A percentile compares a stretch with the other conserved stretches of the same genome.
Evolutionary conservation across 2,113 vertebrate species (phyloP).

Genomic region (Tiliqua scincoides): DNA sequence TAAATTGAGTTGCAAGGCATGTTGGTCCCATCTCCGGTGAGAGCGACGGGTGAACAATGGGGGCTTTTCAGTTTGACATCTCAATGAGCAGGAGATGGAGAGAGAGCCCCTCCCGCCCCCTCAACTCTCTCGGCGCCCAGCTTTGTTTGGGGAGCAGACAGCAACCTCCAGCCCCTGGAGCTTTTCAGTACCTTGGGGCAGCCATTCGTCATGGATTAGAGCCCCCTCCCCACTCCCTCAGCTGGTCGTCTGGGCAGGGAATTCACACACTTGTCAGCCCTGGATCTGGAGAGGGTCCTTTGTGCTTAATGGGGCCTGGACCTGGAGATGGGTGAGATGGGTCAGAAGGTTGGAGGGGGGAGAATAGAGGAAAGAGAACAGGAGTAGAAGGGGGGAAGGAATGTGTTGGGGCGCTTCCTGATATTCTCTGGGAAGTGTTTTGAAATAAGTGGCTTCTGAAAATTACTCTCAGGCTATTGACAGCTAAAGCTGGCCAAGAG

Average conservation of each 20-base stretch:
- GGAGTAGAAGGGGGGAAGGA: not conserved
- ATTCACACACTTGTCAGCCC: conserved; percentile 44
- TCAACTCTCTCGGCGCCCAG: conserved; percentile 27
- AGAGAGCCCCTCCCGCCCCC: conserved; percentile 27
- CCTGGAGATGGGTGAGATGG: conserved; percentile 42
- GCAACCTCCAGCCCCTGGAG: conserved; percentile 31
- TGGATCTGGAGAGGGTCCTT: conserved; percentile 22
- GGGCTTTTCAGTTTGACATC: conserved; percentile 42
- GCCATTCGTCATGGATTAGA: conserved; percentile 42
- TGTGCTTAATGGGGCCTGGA: conserved; percentile 40
- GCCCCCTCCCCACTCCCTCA: conserved; percentile 31
- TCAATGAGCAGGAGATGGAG: conserved; percentile 44
- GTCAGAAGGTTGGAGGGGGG: conserved; percentile 21
- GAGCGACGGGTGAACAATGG: conserved; percentile 39
- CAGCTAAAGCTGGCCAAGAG: not conserved
- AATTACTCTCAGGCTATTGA: not conserved
- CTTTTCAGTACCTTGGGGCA: conserved; percentile 33
- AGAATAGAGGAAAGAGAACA: not conserved
- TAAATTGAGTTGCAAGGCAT: conserved; percentile 46
- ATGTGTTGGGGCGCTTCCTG: not conserved
- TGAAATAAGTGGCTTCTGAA: conserved; percentile 16
- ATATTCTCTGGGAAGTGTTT: conserved; percentile 1
- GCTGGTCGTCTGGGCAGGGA: conserved; percentile 42
- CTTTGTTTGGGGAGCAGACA: conserved; percentile 45
- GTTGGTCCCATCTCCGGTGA: conserved; percentile 42